Evolutionary conservation across 2,113 vertebrate genomes (phyloP), one percentile per base, ranked within the genome.

Genomic region (Crocuta crocuta): DNA sequence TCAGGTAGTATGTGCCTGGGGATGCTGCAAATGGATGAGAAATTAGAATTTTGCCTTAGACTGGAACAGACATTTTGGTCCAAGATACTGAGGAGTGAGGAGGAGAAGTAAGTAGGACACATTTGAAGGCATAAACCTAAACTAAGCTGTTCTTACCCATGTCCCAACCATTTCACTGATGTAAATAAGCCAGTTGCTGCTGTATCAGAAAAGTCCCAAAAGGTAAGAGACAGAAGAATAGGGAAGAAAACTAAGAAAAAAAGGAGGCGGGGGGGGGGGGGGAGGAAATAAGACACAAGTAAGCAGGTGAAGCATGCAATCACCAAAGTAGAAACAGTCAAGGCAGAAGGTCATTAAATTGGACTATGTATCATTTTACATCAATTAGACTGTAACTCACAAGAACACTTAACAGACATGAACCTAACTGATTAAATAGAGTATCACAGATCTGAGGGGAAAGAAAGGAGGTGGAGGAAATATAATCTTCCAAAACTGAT

Each of bases 391-490:
- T 80, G 12, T 78, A 83, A 48, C 35, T 71, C 81, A 90, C 33
- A 94, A 65, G 82, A 93, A 80, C 33, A 79, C 50, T 85, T 58
- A 92, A 79, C 33, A 50, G 39, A 35, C 12, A 79, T 63, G 39
- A 66, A 61, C 55, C 39, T 78, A 91, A 91, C 21, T 79, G 26
- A 23, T 88, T 96, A 95, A 93, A 86, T 78, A 76, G 68, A 91
- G 13, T 24, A 61, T 73, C 71, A 58, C 10, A 66, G 11, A 80
- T 33, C 73, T 13, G 39, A 90, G 31, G 43, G 31, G 43, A 1
- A 16, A 76, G 73, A 82, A 43, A 28, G 16, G 73, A 50, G 15
- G 43, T 24, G 5, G 16, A 12, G 5, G 4, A 85, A 96, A 86
- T 73, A 28, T 73, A 86, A 86, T 70, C 68, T 89, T 94, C 61